These are phyloP conservation scores for Cyrtodaria siliqua DNA, from an alignment of 2,888 invertebrate species.

Conservation along the genomic window DNA sequence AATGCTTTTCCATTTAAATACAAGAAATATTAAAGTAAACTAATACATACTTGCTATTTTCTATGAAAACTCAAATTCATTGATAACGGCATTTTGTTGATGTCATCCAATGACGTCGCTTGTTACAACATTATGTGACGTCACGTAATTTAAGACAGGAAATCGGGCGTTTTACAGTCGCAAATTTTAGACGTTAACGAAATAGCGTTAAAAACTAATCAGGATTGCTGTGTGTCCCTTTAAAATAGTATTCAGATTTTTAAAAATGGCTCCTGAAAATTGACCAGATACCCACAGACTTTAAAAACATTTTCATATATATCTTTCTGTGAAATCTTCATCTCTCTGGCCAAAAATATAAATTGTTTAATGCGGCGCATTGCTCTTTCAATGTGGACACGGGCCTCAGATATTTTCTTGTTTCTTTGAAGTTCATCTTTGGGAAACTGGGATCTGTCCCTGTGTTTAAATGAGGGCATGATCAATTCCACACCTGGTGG, in stretches of 20 bases:
- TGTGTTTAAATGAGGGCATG: slow-evolving; percentile 40
- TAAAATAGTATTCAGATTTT: slow-evolving; percentile 15
- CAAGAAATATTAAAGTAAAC: too few relatives aligned
- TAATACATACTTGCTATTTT: too few relatives aligned
- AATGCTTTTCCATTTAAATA: too few relatives aligned
- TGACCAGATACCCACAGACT: slow-evolving; percentile 27
- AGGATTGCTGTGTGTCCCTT: too few relatives aligned
- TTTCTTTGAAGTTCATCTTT: slow-evolving; percentile 19
- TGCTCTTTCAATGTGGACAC: slow-evolving; percentile 35
- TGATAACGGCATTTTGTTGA: too few relatives aligned
- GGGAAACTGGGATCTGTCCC: slow-evolving; percentile 31
- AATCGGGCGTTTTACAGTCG: too few relatives aligned
- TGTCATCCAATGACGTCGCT: too few relatives aligned
- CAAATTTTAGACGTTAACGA: too few relatives aligned
- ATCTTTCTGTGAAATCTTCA: slow-evolving; percentile 31
- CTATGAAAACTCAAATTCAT: too few relatives aligned
- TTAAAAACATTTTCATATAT: slow-evolving; percentile 33
- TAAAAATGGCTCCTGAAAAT: slow-evolving; percentile 35
- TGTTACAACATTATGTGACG: too few relatives aligned
- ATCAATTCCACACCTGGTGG: slow-evolving; percentile 26
- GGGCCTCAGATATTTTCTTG: slow-evolving; percentile 36
- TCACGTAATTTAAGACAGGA: too few relatives aligned
- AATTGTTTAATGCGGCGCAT: slow-evolving; percentile 38
- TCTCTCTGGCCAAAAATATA: slow-evolving; percentile 17
- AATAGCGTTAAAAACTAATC: too few relatives aligned